Evolutionary conservation across 2,113 vertebrate genomes (phyloP), one percentile per base, ranked within the genome.

Genomic region (Mustela nigripes): DNA sequence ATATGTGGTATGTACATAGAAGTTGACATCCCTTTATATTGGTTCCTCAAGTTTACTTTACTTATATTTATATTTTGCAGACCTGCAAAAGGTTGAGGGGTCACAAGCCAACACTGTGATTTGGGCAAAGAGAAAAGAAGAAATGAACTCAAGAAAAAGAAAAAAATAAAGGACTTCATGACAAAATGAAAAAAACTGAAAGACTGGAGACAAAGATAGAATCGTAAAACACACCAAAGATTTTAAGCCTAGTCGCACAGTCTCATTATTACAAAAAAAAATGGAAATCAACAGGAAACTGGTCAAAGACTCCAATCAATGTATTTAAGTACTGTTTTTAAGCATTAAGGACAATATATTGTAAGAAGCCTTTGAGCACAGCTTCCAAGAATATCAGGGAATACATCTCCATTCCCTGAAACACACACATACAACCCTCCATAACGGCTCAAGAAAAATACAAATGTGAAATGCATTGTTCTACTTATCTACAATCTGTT

Each of bases 401-500:
- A 45, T 42, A 14, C 50, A 62, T 79, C 31, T 83, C n/a, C 5
- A 45, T 2, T 62, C 62, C 48, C n/a, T 84, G 2, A 80, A 83
- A 84, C 15, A 56, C 63, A 89, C 5, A 67, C 7, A 82, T 4
- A 65, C 36, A 73, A 33, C 18, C 36, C 39, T 7, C 71, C 71
- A 36, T 22, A 71, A 87, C 0, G 42, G 31, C 8, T 82, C 33
- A 86, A 97, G n/a, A 95, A 36, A 94, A 95, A 78, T 14, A 82
- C 3, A 93, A 89, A 82, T 15, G 7, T 60, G 58, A 95, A 80
- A 84, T 78, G 11, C 18, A 96, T 50, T 95, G 31, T 92, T 65
- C 33, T 67, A 78, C 26, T 60, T 65, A 45, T 42, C 79, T 95
- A 89, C 33, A 60, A 53, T 87, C 45, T 42, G 56, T 67, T 50